These are phyloP conservation scores for Phoenicopterus ruber DNA, from an alignment of 2,113 vertebrate genomes.

Conservation along the genomic window DNA sequence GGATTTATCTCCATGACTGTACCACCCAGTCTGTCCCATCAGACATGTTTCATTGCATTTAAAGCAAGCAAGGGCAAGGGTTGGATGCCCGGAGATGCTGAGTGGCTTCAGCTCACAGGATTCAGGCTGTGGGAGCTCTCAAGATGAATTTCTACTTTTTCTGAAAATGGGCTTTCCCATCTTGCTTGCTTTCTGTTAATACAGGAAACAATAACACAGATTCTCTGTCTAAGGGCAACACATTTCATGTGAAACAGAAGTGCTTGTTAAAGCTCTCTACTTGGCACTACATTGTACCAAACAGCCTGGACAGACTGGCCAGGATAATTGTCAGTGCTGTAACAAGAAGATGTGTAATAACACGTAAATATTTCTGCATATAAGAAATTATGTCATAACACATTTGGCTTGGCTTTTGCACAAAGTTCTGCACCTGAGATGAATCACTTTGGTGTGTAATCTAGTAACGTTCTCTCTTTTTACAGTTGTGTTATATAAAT, in stretches of 20 bases:
- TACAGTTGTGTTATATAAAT: neutral
- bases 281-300: neutral
- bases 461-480: neutral
- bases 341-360: constrained; percentile 11
- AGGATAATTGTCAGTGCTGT: neutral
- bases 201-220: neutral
- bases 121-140: neutral
- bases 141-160: neutral
- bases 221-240: neutral
- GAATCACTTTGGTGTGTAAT: constrained; percentile 42
- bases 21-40: neutral
- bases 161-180: neutral
- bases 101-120: neutral
- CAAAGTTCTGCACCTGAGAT: constrained; percentile 21
- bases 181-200: neutral
- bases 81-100: neutral
- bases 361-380: constrained; percentile 1
- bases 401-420: neutral
- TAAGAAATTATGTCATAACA: constrained; percentile 23
- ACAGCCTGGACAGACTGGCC: neutral
- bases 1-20: neutral
- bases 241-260: neutral
- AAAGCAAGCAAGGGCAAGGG: neutral
- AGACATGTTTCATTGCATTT: neutral
- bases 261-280: neutral